Percentiles rank a stretch among this genome's conserved stretches.
phyloP scores from a whole-genome alignment of 1,140 invertebrate genomes.

The Drosophila erecta region DNA sequence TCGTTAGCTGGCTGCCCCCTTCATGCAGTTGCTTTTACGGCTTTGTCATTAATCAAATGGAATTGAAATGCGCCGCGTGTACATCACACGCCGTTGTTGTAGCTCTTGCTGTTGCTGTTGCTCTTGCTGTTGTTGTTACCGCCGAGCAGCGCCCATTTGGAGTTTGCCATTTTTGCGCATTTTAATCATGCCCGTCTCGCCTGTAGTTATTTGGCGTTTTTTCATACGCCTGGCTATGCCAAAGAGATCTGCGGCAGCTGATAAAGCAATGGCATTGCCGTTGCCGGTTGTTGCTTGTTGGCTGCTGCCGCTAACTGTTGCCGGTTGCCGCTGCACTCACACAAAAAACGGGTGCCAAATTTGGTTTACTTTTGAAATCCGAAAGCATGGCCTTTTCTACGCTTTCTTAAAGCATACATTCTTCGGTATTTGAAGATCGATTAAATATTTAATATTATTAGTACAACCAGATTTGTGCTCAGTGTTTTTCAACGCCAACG shows the following conservation, averaged over 20 bases:
- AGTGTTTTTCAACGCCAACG: slow-evolving; percentile 52
- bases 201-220: slow-evolving; percentile 73
- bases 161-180: slow-evolving; percentile 80
- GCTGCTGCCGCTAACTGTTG: slow-evolving; percentile 26
- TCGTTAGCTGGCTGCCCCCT: slow-evolving; percentile 49
- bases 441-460: too few relatives aligned
- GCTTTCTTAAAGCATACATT: too few relatives aligned
- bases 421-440: too few relatives aligned
- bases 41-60: slow-evolving; percentile 83
- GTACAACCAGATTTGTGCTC: too few relatives aligned
- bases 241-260: slow-evolving; percentile 68
- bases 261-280: slow-evolving; percentile 62
- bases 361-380: background rate
- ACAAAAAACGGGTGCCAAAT: background rate
- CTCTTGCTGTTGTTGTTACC: slow-evolving; percentile 44
- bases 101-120: slow-evolving; percentile 26
- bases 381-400: too few relatives aligned
- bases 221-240: slow-evolving; percentile 62
- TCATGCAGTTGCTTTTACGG: slow-evolving; percentile 77
- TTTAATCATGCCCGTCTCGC: slow-evolving; percentile 79
- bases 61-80: slow-evolving; percentile 82
- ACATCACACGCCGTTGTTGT: slow-evolving; percentile 71
- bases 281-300: slow-evolving; percentile 39
- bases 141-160: slow-evolving; percentile 76
- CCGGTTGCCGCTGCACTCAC: slow-evolving; percentile 16